Base-by-base conservation (phyloP, 2,888 invertebrate species). In the Aricia artaxerxes region DNA sequence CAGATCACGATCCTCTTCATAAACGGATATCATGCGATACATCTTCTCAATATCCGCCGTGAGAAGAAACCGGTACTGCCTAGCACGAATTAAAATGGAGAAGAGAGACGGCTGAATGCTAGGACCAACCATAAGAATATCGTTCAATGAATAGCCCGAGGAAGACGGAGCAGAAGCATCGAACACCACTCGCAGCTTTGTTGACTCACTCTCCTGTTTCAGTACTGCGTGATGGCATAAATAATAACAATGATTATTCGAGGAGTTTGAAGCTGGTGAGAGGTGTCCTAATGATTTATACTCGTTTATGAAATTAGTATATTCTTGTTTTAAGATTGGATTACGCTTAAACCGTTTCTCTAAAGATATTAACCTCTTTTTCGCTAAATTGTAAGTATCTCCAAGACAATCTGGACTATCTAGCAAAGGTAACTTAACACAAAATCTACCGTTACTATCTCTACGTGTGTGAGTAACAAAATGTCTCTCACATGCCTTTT, bases 101-200 rank as follows among this genome's bases (percentile, higher is more conserved):
- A 40, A 40, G 0, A 84, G 75, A 24, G 81, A 80, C 16, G 82
- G 82, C 49, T 84, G 82, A 4, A 84, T 60, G 0, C 64, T 80
- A 0, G 82, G 83, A 3, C 84, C 85, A 72, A 83, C 79, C 7
- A 78, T 38, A n/a, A 79, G 77, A 1, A 84, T 76, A 77, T 84
- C 83, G 16, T 85, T 84, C 1, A 85, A 7, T 0, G 84, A 81
- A 13, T 77, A 49, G 11, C 84, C 83, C 7, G 84, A 82, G 0
- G 83, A 73, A 2, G 83, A 79, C 0, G 73, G 79, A 1, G 82
- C 84, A 0, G 82, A 83, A 3, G 80, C 82, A 78, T 84, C 82
- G 79, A 84, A 85, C 0, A 85, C 84, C 0, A 84, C 83, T 1
- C 85, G 79, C 0, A 85, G 57, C 49, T 83, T 84, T 2, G 84